These are phyloP conservation scores for Hartigia nigra DNA, from an alignment of 2,888 invertebrate genomes.

Conservation along the genomic window DNA sequence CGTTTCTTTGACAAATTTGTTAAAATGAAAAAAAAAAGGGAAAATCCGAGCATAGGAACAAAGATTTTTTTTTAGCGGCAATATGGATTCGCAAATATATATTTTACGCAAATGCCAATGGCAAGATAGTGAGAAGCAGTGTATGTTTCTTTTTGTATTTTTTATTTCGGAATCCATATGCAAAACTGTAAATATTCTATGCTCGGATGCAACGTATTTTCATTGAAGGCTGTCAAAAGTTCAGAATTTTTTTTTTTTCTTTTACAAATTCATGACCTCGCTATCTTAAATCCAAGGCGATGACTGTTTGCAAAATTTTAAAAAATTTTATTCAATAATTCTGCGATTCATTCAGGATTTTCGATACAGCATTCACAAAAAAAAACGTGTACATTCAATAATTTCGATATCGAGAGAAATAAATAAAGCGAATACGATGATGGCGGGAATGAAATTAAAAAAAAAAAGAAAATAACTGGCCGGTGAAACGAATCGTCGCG, in stretches of 20 bases:
- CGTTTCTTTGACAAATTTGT: background rate
- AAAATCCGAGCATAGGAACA: background rate
- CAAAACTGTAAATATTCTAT: background rate
- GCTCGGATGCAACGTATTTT: background rate
- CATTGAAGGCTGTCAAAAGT: background rate
- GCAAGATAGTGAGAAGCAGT: background rate
- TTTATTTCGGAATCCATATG: background rate
- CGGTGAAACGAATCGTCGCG: background rate
- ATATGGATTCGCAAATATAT: background rate
- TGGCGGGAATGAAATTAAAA: background rate
- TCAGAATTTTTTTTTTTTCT: background rate
- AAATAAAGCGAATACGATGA: background rate
- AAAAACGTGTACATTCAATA: background rate
- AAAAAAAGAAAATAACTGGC: background rate
- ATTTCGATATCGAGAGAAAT: background rate
- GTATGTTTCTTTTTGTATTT: background rate
- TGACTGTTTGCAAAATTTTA: background rate
- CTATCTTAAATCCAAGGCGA: background rate
- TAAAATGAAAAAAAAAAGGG: background rate
- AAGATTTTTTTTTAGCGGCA: background rate
- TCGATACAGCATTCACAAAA: background rate
- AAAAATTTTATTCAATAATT: background rate
- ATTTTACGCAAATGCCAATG: background rate
- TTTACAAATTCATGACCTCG: background rate
- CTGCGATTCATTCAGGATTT: background rate